Conservation (phyloP, 2,797 vertebrate species). For the Perdix hodgsoniae region DNA sequence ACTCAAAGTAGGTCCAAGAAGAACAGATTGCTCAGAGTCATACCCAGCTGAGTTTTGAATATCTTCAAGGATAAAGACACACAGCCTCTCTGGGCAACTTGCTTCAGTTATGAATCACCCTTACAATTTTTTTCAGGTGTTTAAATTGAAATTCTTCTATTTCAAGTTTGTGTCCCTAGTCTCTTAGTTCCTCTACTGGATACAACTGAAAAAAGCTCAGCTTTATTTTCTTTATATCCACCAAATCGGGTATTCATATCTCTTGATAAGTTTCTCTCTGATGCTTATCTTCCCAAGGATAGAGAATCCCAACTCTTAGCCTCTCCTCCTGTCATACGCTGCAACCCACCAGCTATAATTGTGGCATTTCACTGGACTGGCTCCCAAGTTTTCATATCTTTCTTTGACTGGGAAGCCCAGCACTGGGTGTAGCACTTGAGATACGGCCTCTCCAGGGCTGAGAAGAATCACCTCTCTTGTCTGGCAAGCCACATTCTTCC, state of each 20-base stretch:
- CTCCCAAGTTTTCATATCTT: background rate
- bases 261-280: background rate
- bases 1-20: background rate
- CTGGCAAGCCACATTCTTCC: rapidly evolving
- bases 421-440: background rate
- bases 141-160: background rate
- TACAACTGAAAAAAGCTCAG: background rate
- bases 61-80: background rate
- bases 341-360: background rate
- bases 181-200: background rate
- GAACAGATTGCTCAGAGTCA: background rate
- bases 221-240: background rate
- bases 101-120: background rate
- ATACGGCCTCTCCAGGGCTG: background rate
- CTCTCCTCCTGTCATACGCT: background rate
- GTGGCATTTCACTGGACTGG: background rate
- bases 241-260: background rate
- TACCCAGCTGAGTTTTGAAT: background rate
- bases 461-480: background rate
- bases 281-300: background rate
- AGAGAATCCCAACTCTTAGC: background rate
- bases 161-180: background rate
- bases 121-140: background rate
- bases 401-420: background rate
- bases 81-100: background rate